Conservation (phyloP, 2,113 vertebrate species). For the Holacanthus passer region DNA sequence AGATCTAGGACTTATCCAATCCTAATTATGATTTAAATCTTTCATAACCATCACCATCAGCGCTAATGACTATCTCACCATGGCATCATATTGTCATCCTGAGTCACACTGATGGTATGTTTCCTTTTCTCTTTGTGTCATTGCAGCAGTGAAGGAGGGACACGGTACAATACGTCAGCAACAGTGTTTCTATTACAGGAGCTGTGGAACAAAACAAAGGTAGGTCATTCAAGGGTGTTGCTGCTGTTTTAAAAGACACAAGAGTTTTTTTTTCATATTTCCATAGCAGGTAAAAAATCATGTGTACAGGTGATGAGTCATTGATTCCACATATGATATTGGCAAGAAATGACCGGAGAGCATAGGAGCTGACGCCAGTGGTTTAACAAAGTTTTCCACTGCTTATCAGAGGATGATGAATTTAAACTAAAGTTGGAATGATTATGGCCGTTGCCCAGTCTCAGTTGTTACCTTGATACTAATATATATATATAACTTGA, state of each 20-base stretch:
- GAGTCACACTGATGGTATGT: conserved; percentile 45
- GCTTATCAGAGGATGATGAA: not conserved
- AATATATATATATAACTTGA: no score
- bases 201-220: conserved; percentile 38
- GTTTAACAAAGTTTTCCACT: not conserved
- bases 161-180: conserved; percentile 44
- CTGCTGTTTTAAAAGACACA: conserved; percentile 3
- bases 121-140: conserved; percentile 32
- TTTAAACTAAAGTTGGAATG: not conserved
- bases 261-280: not conserved
- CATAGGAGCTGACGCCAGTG: no score
- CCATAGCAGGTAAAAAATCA: not conserved
- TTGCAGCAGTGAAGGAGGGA: conserved; percentile 33
- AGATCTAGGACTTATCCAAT: not conserved
- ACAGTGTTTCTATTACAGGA: conserved; percentile 32
- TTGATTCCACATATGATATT: conserved; percentile 19
- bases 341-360: no score
- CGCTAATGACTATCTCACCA: not conserved
- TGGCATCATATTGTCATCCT: conserved; percentile 11
- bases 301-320: conserved; percentile 42
- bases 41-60: not conserved
- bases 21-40: not conserved
- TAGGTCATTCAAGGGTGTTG: conserved; percentile 54
- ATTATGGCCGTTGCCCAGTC: not conserved
- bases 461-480: not conserved